Evolutionary conservation across 1,140 invertebrate species (phyloP).

Genomic region (Hylaeus anthracinus): DNA sequence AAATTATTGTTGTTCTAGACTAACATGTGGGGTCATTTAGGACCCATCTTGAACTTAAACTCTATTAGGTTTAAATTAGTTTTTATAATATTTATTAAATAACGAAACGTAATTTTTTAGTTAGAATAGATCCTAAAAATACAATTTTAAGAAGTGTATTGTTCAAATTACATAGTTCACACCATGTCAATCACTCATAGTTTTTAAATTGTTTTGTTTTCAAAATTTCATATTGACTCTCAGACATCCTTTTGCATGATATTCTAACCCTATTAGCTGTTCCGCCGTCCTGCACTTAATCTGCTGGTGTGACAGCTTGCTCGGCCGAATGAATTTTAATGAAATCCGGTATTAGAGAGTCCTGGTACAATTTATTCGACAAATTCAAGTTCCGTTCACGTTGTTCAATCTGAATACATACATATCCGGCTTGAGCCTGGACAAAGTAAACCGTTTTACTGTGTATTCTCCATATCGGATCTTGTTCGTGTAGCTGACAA

Average conservation of each 20-base stretch:
- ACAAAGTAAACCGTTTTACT: constrained; percentile 9
- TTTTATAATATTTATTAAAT: too few species aligned
- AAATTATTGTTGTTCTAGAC: too few species aligned
- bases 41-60: too few species aligned
- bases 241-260: constrained; percentile 45
- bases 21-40: too few species aligned
- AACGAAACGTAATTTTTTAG: too few species aligned
- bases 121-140: too few species aligned
- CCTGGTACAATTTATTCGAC: constrained; percentile 58
- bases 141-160: too few species aligned
- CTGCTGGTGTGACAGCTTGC: constrained; percentile 60
- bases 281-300: constrained; percentile 42
- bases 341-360: constrained; percentile 61
- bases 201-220: not conserved
- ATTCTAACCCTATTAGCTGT: constrained; percentile 56
- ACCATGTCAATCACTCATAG: too few species aligned
- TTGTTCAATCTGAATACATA: constrained; percentile 61
- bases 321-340: constrained; percentile 65
- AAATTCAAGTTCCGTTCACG: constrained; percentile 61
- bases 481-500: not conserved
- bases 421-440: constrained; percentile 20
- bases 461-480: not conserved
- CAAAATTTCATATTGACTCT: constrained; percentile 25
- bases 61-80: too few species aligned
- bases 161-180: too few species aligned